Evolutionary conservation across 2,888 invertebrate species (phyloP), one percentile per base, ranked within the genome.

Genomic region (Apocheima hispidaria): DNA sequence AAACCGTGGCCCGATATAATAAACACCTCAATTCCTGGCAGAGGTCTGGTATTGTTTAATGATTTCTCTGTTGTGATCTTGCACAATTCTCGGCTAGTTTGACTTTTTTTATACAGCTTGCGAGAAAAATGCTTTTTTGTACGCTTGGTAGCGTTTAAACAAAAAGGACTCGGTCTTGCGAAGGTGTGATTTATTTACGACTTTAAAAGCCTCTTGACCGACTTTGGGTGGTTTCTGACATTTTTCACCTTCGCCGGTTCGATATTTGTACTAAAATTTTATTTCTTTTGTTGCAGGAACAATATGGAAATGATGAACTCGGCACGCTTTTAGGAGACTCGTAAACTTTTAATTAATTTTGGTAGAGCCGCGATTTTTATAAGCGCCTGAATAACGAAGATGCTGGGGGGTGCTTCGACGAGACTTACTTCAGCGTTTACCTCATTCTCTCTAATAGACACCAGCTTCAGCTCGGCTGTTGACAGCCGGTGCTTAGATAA

Each of bases 111-210:
- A 70, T 74, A 74, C 74, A 77, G 77, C 82, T 85, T 85, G 87
- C 82, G 80, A 85, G 88, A 86, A 86, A 84, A 84, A 88, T 86
- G 85, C 83, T 83, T 84, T 85, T 90, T 86, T 89, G 85, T 87
- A 82, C 81, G 83, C 82, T 83, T 92, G 88, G 92, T 91, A 92
- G 92, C 91, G 82, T 86, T 91, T 92, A 92, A 92, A 92, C 91
- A 92, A 92, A 88, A 88, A 88, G 83, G 79, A 69, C 84, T 81
- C 76, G 75, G 78, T 82, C 73, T 85, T 82, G 88, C 85, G 85
- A 87, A 92, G 90, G 92, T 90, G 92, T 90, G 92, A 92, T 92
- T 92, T 92, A 92, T 92, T 92, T 92, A 92, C 79, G 90, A 84
- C 91, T 84, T 77, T 81, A 77, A 86, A 82, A 86, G 84, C 77